phyloP scores from a whole-genome alignment of 2,113 vertebrate genomes.

The Mandrillus leucophaeus region DNA sequence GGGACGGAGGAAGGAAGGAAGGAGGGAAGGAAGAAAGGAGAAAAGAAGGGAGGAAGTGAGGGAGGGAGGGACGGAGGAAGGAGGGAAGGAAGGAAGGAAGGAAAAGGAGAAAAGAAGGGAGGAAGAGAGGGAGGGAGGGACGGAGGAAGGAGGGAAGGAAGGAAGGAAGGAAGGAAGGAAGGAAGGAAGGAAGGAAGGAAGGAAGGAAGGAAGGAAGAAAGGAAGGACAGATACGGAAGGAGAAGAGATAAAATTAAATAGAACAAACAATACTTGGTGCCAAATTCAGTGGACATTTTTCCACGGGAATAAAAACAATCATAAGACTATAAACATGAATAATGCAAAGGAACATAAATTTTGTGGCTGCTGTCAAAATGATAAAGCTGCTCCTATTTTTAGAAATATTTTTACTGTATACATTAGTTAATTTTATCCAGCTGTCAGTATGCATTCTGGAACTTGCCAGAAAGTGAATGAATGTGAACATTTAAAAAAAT shows the following conservation, averaged over 20 bases:
- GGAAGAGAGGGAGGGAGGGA: rapidly evolving
- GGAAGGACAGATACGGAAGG: not conserved
- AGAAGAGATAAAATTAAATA: not conserved
- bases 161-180: too few relatives aligned
- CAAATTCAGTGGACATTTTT: not conserved
- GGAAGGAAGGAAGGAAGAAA: too few relatives aligned
- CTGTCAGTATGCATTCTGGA: not conserved
- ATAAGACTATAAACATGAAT: not conserved
- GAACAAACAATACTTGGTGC: not conserved
- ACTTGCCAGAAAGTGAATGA: slow-evolving; percentile 24
- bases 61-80: too few relatives aligned
- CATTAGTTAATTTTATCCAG: slow-evolving; percentile 29
- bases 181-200: too few relatives aligned
- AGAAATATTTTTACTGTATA: slow-evolving; percentile 35
- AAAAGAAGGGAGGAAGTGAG: not conserved
- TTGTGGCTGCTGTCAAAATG: not conserved
- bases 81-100: not conserved
- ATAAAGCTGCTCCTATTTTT: not conserved
- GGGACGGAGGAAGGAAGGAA: not conserved
- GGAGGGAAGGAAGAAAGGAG: not conserved
- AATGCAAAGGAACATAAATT: slow-evolving; percentile 39
- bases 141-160: rapidly evolving
- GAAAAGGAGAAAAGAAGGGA: not conserved
- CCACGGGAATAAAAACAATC: slow-evolving; percentile 17
- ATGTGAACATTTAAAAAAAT: not conserved